Evolutionary conservation across 2,797 vertebrate species (phyloP).

Genomic region (Acrossocheilus wenchowensis): DNA sequence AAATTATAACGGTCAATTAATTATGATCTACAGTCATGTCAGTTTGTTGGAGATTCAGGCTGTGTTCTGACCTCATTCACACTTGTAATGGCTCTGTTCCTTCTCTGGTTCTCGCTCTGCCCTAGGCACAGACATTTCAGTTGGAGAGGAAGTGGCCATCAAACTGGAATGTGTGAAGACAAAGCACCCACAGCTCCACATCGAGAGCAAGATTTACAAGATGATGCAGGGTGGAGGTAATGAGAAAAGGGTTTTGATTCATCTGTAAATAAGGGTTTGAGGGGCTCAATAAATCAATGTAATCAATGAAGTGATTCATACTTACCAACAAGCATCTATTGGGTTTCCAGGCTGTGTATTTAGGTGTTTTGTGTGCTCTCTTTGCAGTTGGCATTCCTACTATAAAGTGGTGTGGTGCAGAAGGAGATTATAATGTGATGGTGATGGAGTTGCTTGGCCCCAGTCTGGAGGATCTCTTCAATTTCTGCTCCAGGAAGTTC

Average conservation of each 20-base stretch:
- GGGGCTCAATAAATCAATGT: not conserved
- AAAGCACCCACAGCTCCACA: conserved; percentile 94
- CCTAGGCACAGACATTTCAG: conserved; percentile 92
- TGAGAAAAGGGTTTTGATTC: not conserved
- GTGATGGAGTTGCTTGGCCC: conserved; percentile 82
- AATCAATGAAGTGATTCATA: not conserved
- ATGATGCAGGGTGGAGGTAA: conserved; percentile 98
- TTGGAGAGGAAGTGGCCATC: conserved; percentile 94
- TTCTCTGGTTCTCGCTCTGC: conserved; percentile 33
- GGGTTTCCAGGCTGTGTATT: not conserved
- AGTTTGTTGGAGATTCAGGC: conserved; percentile 25
- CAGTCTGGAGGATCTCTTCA: conserved; percentile 74
- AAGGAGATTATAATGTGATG: conserved; percentile 84
- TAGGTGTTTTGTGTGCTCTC: conserved; percentile 1
- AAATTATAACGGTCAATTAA: conserved; percentile 5
- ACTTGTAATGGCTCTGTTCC: not conserved
- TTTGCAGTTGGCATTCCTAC: conserved; percentile 79
- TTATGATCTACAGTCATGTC: not conserved
- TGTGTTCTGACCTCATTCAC: conserved; percentile 30
- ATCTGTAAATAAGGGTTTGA: not conserved
- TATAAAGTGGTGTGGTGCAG: conserved; percentile 83
- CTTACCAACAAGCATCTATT: no score
- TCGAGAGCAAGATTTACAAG: conserved; percentile 98
- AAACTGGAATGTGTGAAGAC: conserved; percentile 98
- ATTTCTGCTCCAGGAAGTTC: conserved; percentile 81